Evolutionary conservation across 2,888 invertebrate genomes (phyloP), one percentile per base, ranked within the genome.

Genomic region (Ichneumoninae sp.): DNA sequence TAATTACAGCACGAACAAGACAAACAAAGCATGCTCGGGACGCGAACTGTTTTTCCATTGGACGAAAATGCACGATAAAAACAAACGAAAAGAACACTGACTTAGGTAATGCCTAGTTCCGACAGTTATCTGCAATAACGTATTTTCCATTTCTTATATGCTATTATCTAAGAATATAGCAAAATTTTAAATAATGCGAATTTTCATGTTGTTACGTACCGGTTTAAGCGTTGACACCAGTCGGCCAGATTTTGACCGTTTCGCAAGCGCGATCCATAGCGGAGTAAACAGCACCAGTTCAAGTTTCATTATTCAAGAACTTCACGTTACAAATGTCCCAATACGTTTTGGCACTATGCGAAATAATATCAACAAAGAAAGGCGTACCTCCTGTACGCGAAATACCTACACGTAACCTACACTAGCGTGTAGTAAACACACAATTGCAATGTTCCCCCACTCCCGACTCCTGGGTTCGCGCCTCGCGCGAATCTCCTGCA

Each of bases 381-480:
- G 2, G 7, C 54, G 19, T 19, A 3, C 54, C 1, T 52, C 1
- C 7, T 3, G 8, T 8, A 54, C 22, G 19, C 10, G 10, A 3
- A 54, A 10, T 54, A 22, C 10, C 54, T 40, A 40, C 10, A 40
- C 40, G 40, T 40, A 40, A 40, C 8, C 54, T 8, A 54, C 22
- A 22, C 54, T 8, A 36, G 36, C 47, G n/a, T 10, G n/a, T 30
- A 44, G 16, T 36, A 19, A 10, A 19, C 4, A 74, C 47, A 47
- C 60, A 62, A 57, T 62, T 74, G 60, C 72, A 72, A 26, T 60
- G 7, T 16, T 57, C 22, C 22, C 50, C 72, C 71, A 13, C 71
- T 6, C 40, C 22, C 22, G 22, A 8, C 57, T 44, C 5, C 16
- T 33, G 19, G 19, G 1, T 47, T 33, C 62, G 62, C 57, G 30